These are phyloP conservation scores for Heliconius congener DNA, from an alignment of 1,140 invertebrate genomes.

Conservation along the genomic window DNA sequence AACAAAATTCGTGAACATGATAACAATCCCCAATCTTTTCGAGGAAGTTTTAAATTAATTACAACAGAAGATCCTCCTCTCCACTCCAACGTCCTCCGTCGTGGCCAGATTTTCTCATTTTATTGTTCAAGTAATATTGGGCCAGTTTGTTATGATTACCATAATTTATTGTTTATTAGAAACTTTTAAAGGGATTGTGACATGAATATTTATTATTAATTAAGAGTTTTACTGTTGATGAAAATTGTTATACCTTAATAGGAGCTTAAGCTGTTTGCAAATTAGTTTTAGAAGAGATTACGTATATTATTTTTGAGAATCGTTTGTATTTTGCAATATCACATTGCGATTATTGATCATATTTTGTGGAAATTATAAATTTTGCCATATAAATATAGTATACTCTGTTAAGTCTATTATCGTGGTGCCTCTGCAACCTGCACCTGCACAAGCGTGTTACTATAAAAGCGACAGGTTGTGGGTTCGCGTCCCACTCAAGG, in stretches of 20 bases:
- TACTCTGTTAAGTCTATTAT: no score
- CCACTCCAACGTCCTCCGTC: background rate
- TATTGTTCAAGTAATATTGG: constrained; percentile 6
- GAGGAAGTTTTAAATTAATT: constrained; percentile 13
- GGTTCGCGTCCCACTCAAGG: no score
- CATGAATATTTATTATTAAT: constrained; percentile 10
- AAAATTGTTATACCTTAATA: constrained; percentile 4
- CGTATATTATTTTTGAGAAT: background rate
- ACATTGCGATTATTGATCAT: background rate
- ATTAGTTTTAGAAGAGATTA: background rate
- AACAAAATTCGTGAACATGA: constrained; percentile 7
- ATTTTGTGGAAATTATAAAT: background rate
- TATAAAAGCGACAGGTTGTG: no score
- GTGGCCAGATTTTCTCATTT: constrained; percentile 8
- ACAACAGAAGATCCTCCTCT: background rate
- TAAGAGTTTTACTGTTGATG: constrained; percentile 9
- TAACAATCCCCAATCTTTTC: constrained; percentile 12
- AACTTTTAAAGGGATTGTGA: constrained; percentile 12
- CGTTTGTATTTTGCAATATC: background rate
- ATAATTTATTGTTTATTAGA: constrained; percentile 10
- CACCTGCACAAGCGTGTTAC: no score
- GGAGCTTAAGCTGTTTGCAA: background rate
- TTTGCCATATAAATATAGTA: no score
- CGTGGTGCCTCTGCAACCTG: no score
- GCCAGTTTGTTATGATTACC: constrained; percentile 12